Evolutionary conservation across 2,113 vertebrate genomes (phyloP), one percentile per base, ranked within the genome.

Genomic region (Motacilla alba): DNA sequence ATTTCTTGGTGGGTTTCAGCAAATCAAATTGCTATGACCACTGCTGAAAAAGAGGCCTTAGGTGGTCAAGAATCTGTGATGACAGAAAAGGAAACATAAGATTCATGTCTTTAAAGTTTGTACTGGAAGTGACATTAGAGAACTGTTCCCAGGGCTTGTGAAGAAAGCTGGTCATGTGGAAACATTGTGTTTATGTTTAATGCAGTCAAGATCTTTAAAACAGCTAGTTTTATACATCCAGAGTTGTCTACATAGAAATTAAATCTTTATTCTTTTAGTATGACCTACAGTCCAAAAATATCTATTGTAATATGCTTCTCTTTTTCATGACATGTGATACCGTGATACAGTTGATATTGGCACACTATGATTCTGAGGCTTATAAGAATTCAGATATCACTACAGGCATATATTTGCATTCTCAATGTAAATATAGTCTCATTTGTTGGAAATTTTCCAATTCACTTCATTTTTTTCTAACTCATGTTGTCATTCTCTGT

Each of bases 81-180:
- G 95, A 97, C 90, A 95, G 86, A 90, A 73, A 93, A 93, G 83
- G 46, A 96, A 95, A 92, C 74, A 94, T 69, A 96, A 93, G 93
- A 97, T 93, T 94, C 90, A 94, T 96, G 94, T 96, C 86, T 89
- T 90, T 89, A 93, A 75, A 83, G 56, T 94, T 89, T 93, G 69
- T 47, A 93, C 77, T 96, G 46, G 66, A 96, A 96, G 58, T 94
- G 93, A 92, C 93, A 95, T 92, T 92, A 62, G 26, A 91, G 46
- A 76, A 39, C 66, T 59, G 69, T 97, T 97, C 95, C 92, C 93
- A 92, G 86, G 83, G 56, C 66, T 94, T 95, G 23, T 84, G 69
- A 92, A 87, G 64, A 90, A 94, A 92, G 13, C 41, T 76, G 43
- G n/a, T 90, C 73, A 87, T 50, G 28, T 2, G 3, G 88, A 94